These are phyloP conservation scores for Eustalomyia histrio DNA, from an alignment of 2,888 invertebrate species.

Conservation along the genomic window DNA sequence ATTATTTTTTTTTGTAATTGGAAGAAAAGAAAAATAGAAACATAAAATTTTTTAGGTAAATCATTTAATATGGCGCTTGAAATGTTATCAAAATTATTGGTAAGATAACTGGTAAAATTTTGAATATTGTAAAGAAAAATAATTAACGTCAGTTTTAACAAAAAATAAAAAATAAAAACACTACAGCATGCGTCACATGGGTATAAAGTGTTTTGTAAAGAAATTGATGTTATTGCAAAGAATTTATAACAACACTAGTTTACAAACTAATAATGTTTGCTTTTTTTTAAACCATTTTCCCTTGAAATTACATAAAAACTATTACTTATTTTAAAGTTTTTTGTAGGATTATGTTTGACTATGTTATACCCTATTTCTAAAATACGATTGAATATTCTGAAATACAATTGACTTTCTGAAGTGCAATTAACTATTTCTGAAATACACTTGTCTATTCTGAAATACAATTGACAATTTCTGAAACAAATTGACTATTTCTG, in stretches of 20 bases:
- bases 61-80: slow-evolving; percentile 36
- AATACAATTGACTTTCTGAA: too few relatives aligned
- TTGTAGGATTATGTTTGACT: too few relatives aligned
- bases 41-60: slow-evolving; percentile 52
- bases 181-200: slow-evolving; percentile 48
- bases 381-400: too few relatives aligned
- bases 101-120: slow-evolving; percentile 54
- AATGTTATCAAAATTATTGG: slow-evolving; percentile 46
- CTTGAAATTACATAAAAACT: too few relatives aligned
- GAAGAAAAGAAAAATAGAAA: slow-evolving; percentile 59
- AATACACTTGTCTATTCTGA: too few relatives aligned
- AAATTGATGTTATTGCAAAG: slow-evolving; percentile 10
- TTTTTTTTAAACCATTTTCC: too few relatives aligned
- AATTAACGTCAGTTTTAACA: slow-evolving; percentile 53
- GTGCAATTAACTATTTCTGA: too few relatives aligned
- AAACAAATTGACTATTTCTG: too few relatives aligned
- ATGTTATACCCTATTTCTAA: too few relatives aligned
- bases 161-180: slow-evolving; percentile 26
- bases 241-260: not conserved
- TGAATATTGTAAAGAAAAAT: slow-evolving; percentile 48
- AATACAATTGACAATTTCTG: too few relatives aligned
- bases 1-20: slow-evolving; percentile 4
- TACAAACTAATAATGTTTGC: too few relatives aligned
- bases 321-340: too few relatives aligned
- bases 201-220: slow-evolving; percentile 17